Evolutionary conservation across 2,888 invertebrate species (phyloP).

Genomic region (Ochropacha duplaris): DNA sequence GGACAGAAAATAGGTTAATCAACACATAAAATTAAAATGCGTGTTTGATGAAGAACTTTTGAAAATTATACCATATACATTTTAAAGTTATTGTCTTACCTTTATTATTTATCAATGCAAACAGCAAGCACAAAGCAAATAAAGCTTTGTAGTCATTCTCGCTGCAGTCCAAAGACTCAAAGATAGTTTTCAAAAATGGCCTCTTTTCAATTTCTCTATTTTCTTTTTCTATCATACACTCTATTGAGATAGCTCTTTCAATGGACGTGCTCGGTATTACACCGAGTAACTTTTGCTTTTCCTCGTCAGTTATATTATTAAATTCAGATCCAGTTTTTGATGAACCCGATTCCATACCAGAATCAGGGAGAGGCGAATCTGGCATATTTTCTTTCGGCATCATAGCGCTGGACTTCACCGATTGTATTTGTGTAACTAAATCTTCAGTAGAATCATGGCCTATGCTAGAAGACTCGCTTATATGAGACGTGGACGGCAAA

Average conservation of each 20-base stretch:
- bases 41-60: not conserved
- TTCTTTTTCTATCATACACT: slow-evolving; percentile 61
- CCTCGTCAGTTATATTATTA: slow-evolving; percentile 95
- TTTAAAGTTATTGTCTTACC: slow-evolving; percentile 82
- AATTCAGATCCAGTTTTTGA: slow-evolving; percentile 73
- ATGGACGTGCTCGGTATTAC: slow-evolving; percentile 42
- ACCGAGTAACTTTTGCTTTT: slow-evolving; percentile 88
- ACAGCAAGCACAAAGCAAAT: slow-evolving; percentile 94
- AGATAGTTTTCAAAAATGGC: slow-evolving; percentile 94
- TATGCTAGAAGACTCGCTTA: slow-evolving; percentile 75
- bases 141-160: slow-evolving; percentile 98
- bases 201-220: slow-evolving; percentile 81
- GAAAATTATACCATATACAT: not conserved
- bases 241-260: slow-evolving; percentile 49
- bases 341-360: slow-evolving; percentile 67
- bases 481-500: slow-evolving; percentile 78
- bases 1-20: slow-evolving; percentile 33
- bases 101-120: slow-evolving; percentile 96
- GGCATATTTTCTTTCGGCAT: slow-evolving; percentile 66
- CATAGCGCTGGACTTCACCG: slow-evolving; percentile 38
- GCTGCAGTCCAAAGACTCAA: slow-evolving; percentile 92
- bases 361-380: slow-evolving; percentile 76
- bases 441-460: slow-evolving; percentile 78
- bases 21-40: slow-evolving; percentile 1
- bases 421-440: slow-evolving; percentile 66